Percentiles rank a stretch among this genome's conserved stretches.
phyloP scores from a whole-genome alignment of 2,888 invertebrate species.

The Coleophora flavipennella region DNA sequence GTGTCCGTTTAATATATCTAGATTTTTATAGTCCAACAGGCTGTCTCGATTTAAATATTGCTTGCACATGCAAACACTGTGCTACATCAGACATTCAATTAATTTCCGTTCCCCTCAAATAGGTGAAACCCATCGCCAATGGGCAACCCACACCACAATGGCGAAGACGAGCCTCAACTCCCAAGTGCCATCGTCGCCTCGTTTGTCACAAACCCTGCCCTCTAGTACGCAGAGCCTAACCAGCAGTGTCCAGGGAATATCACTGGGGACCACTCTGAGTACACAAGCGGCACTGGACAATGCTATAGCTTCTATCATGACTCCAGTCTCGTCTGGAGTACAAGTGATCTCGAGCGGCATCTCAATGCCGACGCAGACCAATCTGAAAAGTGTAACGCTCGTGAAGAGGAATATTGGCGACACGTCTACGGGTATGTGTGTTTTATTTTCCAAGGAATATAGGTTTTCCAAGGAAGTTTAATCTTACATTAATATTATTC shows the following conservation, averaged over 20 bases:
- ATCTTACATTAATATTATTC: no score
- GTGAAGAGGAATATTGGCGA: constrained; percentile 55
- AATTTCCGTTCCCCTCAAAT: constrained; percentile 4
- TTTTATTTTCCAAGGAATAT: not conserved
- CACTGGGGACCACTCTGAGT: constrained; percentile 40
- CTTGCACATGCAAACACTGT: no score
- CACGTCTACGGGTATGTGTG: constrained; percentile 42
- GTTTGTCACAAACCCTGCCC: constrained; percentile 25
- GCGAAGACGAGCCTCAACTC: constrained; percentile 32
- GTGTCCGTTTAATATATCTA: no score
- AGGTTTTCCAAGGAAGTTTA: no score
- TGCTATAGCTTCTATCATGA: constrained; percentile 59
- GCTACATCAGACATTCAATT: no score
- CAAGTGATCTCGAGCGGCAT: constrained; percentile 58
- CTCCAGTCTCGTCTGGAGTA: constrained; percentile 37
- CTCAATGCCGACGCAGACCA: constrained; percentile 33
- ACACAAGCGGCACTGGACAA: constrained; percentile 54
- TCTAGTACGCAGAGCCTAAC: constrained; percentile 37
- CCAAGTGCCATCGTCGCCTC: constrained; percentile 42
- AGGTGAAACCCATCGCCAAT: constrained; percentile 57
- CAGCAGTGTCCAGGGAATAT: constrained; percentile 37
- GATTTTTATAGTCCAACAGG: no score
- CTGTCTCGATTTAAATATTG: no score
- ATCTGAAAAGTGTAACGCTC: constrained; percentile 58
- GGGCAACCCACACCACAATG: constrained; percentile 48